A percentile compares a stretch with the other conserved stretches of the same genome.
These are phyloP conservation scores for Balaenoptera acutorostrata DNA, from an alignment of 2,113 vertebrate species.

Conservation along the genomic window DNA sequence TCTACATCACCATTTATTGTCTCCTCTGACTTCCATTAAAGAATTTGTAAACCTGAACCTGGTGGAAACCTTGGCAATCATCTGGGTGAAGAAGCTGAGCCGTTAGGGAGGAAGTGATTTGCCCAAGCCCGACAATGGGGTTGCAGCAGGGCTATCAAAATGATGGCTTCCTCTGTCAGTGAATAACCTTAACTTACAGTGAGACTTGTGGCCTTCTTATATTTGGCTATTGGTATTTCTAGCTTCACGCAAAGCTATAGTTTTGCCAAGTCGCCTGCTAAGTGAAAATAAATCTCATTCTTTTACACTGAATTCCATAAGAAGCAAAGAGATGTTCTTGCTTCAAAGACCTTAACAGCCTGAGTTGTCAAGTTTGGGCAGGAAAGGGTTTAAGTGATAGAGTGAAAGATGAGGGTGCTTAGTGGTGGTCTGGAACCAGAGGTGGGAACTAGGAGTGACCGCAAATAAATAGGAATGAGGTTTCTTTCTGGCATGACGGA, in stretches of 20 bases:
- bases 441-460: background rate
- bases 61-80: background rate
- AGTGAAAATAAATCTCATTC: conserved; percentile 40
- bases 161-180: background rate
- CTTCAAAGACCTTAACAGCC: conserved; percentile 11
- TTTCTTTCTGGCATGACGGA: background rate
- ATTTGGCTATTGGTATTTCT: conserved; percentile 4
- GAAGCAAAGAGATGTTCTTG: conserved; percentile 25
- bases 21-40: background rate
- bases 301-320: conserved; percentile 26
- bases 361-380: background rate
- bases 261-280: background rate
- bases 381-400: background rate
- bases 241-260: background rate
- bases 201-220: background rate
- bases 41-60: background rate
- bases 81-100: background rate
- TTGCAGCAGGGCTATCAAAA: background rate
- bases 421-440: background rate
- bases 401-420: background rate
- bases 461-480: background rate
- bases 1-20: background rate
- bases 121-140: background rate
- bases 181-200: background rate
- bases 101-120: background rate